phyloP scores from a whole-genome alignment of 2,113 vertebrate genomes.

The Vireo altiloquus region DNA sequence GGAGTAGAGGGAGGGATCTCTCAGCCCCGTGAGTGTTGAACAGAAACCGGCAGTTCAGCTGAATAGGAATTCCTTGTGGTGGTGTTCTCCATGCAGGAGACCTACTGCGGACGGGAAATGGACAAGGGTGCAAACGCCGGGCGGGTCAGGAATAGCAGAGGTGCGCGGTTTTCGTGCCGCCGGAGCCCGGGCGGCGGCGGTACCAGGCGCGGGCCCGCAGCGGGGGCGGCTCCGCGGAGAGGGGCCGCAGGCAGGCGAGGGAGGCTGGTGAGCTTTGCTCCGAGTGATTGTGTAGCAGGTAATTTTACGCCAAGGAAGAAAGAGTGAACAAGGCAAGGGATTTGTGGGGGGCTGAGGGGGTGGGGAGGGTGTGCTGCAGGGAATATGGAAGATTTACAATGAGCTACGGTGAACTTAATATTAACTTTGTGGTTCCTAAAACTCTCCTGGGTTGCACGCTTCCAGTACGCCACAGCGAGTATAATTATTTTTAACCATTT shows the following conservation, averaged over 20 bases:
- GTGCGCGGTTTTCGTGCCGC: not conserved
- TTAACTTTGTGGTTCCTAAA: slow-evolving; percentile 50
- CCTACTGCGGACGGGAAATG: not conserved
- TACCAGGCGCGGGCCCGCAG: not conserved
- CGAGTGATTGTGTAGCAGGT: slow-evolving; percentile 54
- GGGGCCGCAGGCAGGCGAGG: not conserved
- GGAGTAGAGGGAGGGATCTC: not conserved
- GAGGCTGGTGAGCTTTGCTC: not conserved
- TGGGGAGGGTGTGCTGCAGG: not conserved
- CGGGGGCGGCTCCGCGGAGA: not conserved
- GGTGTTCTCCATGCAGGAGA: not conserved
- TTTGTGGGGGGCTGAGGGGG: not conserved
- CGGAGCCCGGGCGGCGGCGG: not conserved
- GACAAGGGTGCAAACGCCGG: not conserved
- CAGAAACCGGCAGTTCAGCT: not conserved
- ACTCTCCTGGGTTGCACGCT: slow-evolving; percentile 5
- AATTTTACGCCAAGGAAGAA: slow-evolving; percentile 62
- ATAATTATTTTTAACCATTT: not conserved
- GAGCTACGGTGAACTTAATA: slow-evolving; percentile 59
- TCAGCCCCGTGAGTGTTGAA: not conserved
- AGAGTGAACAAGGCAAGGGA: slow-evolving; percentile 31
- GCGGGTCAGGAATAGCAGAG: not conserved
- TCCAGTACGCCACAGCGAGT: not conserved
- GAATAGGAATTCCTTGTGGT: not conserved
- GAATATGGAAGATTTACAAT: slow-evolving; percentile 67